Percentiles rank a stretch among this genome's conserved stretches.
Evolutionary conservation across 2,888 invertebrate genomes (phyloP).

Genomic region (Caradrina clavipalpis): DNA sequence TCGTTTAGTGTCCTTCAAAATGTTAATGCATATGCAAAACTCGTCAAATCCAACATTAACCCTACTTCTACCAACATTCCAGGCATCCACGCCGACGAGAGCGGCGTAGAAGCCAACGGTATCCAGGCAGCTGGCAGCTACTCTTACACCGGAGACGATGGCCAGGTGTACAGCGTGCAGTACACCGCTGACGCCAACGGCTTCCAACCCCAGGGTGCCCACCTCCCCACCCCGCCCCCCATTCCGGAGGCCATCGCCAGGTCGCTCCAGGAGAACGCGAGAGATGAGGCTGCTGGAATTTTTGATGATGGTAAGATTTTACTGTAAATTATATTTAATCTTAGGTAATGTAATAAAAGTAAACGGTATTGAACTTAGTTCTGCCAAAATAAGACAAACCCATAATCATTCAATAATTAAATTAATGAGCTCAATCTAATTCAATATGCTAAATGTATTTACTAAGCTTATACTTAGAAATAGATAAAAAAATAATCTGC

Average conservation of each 20-base stretch:
- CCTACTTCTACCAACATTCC: slow-evolving; percentile 27
- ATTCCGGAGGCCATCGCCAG: slow-evolving; percentile 90
- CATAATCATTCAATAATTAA: too few species aligned
- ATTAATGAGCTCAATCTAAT: too few species aligned
- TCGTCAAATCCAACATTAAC: not conserved
- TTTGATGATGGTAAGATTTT: slow-evolving; percentile 85
- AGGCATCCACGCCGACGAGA: slow-evolving; percentile 86
- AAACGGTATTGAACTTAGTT: too few species aligned
- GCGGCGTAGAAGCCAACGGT: slow-evolving; percentile 83
- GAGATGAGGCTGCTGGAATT: slow-evolving; percentile 90
- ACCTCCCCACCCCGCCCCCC: slow-evolving; percentile 91
- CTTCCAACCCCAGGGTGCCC: slow-evolving; percentile 90
- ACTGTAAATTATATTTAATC: too few species aligned
- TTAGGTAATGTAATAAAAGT: too few species aligned
- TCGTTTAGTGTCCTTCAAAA: too few species aligned
- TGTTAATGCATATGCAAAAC: too few species aligned
- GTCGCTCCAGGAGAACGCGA: slow-evolving; percentile 87
- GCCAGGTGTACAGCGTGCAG: slow-evolving; percentile 89
- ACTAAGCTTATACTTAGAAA: too few species aligned
- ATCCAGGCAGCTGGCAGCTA: slow-evolving; percentile 90
- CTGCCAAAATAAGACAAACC: too few species aligned
- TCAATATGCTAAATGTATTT: too few species aligned
- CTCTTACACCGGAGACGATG: slow-evolving; percentile 92
- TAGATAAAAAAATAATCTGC: too few species aligned
- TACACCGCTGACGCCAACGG: slow-evolving; percentile 86